These are phyloP conservation scores for Psammodynastes pulverulentus DNA, from an alignment of 2,113 vertebrate species.

Conservation along the genomic window DNA sequence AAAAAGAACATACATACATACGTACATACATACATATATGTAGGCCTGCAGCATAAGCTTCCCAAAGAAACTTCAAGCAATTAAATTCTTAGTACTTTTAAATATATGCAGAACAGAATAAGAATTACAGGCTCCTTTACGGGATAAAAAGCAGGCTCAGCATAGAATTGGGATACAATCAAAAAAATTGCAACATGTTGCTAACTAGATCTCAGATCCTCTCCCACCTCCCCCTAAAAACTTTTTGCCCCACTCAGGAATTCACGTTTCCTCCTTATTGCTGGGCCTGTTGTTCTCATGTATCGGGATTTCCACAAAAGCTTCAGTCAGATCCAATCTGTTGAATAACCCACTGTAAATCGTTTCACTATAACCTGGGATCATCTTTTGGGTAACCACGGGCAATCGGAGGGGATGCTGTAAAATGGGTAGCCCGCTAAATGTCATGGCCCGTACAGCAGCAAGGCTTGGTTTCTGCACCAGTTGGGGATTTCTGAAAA, in stretches of 20 bases:
- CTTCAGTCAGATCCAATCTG: background rate
- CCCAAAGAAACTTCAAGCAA: background rate
- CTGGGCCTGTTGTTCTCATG: background rate
- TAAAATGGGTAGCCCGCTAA: background rate
- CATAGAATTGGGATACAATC: background rate
- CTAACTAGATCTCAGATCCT: background rate
- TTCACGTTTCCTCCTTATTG: background rate
- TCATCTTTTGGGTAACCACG: background rate
- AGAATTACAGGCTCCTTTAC: background rate
- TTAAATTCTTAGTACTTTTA: background rate
- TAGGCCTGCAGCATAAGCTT: no score
- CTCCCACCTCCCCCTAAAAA: background rate
- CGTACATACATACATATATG: no score
- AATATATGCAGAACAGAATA: background rate
- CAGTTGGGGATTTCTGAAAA: background rate
- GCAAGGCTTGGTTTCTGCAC: background rate
- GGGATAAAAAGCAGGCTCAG: background rate
- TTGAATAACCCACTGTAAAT: background rate
- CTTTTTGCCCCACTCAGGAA: background rate
- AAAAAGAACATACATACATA: no score
- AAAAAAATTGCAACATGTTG: background rate
- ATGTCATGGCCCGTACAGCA: background rate
- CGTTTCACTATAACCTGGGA: background rate
- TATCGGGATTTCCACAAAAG: background rate
- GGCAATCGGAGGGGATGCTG: background rate